Conservation (phyloP, 1,140 invertebrate species). For the Zaprionus ornatus region DNA sequence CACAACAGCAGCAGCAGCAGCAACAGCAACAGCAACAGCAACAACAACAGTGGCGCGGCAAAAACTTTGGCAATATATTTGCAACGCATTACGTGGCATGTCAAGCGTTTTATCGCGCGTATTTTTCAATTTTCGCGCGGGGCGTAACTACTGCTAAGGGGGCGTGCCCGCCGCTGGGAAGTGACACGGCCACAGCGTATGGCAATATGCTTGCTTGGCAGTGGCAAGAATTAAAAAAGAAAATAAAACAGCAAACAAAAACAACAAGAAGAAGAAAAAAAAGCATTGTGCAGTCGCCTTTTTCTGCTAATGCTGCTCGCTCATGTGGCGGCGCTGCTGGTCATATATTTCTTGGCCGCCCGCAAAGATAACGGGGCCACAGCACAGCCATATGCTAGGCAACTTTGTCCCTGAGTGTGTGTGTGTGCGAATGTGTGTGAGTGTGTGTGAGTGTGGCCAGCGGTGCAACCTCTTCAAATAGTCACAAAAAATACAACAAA, state of each 20-base stretch:
- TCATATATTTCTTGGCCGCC: constrained; percentile 70
- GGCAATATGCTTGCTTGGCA: constrained; percentile 73
- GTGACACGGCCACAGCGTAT: constrained; percentile 52
- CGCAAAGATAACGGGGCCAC: constrained; percentile 68
- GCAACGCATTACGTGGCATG: constrained; percentile 81
- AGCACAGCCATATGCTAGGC: constrained; percentile 44
- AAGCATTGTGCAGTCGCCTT: constrained; percentile 26
- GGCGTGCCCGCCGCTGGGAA: constrained; percentile 37
- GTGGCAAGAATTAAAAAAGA: constrained; percentile 69
- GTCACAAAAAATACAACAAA: constrained; percentile 29
- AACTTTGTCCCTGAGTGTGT: constrained; percentile 7
- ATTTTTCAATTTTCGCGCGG: constrained; percentile 74
- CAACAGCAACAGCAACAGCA: constrained; percentile 25
- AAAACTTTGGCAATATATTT: constrained; percentile 82
- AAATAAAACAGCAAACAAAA: constrained; percentile 17
- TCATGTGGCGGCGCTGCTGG: constrained; percentile 49
- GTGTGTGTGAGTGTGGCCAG: constrained; percentile 43
- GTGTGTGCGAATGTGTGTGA: constrained; percentile 1
- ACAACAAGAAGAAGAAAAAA: constrained; percentile 26
- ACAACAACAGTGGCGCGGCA: constrained; percentile 17
- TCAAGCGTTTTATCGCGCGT: constrained; percentile 82
- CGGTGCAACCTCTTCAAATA: constrained; percentile 68
- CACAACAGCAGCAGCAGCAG: constrained; percentile 57
- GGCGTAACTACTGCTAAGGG: constrained; percentile 27
- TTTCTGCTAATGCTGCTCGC: constrained; percentile 59